Conservation (phyloP, 2,888 invertebrate genomes). For the Tineola bisselliella region DNA sequence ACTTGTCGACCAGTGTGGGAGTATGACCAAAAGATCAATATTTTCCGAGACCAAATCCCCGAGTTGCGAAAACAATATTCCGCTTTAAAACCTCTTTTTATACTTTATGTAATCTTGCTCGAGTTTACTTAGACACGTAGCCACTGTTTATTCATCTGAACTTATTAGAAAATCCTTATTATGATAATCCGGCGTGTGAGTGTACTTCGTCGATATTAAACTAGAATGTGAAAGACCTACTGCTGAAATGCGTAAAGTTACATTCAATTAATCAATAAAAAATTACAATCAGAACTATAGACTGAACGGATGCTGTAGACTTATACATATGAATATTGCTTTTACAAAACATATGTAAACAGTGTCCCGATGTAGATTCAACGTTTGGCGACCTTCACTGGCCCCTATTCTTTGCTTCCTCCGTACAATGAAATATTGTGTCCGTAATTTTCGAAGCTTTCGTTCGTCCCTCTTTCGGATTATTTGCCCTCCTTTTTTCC, state of each 20-base stretch:
- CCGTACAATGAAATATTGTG: constrained; percentile 14
- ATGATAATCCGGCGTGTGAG: too few relatives aligned
- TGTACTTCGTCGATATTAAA: too few relatives aligned
- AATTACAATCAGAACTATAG: too few relatives aligned
- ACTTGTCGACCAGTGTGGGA: background rate
- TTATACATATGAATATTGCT: background rate
- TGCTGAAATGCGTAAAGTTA: too few relatives aligned
- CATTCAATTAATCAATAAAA: too few relatives aligned
- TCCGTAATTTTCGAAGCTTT: constrained; percentile 12
- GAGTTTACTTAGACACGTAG: background rate
- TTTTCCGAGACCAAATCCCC: background rate
- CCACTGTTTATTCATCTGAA: background rate
- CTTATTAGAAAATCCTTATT: background rate
- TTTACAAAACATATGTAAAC: background rate
- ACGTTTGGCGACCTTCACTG: constrained; percentile 6
- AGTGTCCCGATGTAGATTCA: background rate
- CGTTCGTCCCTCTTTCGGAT: constrained; percentile 9
- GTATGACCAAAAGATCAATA: constrained; percentile 1
- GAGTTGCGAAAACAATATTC: background rate
- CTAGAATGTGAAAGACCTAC: too few relatives aligned
- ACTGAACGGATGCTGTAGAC: too few relatives aligned
- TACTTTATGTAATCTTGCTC: background rate
- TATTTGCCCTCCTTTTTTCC: constrained; percentile 12
- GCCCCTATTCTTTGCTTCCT: constrained; percentile 11
- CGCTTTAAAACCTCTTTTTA: background rate